Conservation (phyloP, 2,113 vertebrate genomes). For the Tamias sibiricus region DNA sequence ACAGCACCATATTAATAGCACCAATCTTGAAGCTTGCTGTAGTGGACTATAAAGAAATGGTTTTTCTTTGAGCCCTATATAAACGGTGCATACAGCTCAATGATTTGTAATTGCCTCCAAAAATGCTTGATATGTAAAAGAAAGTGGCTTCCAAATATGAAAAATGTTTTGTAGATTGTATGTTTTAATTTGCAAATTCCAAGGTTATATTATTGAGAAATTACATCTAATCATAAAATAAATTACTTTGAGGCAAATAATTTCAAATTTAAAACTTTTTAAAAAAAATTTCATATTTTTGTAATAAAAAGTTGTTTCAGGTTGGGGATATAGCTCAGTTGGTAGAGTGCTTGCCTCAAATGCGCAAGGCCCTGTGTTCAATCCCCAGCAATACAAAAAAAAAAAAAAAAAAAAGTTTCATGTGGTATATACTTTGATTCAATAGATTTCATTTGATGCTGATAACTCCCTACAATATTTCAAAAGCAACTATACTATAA, state of each 20-base stretch:
- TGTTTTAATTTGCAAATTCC: background rate
- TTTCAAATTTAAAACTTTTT: background rate
- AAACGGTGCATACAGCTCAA: background rate
- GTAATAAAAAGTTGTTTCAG: background rate
- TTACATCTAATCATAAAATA: conserved; percentile 2
- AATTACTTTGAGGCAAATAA: background rate
- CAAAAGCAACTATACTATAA: background rate
- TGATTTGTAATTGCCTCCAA: background rate
- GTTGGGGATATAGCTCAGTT: too few relatives aligned
- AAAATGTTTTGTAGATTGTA: background rate
- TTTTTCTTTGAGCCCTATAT: background rate
- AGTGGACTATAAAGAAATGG: background rate
- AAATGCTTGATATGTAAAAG: background rate
- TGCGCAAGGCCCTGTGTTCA: too few relatives aligned
- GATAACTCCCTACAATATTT: background rate
- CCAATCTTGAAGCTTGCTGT: background rate
- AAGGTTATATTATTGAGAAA: background rate
- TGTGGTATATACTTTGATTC: background rate
- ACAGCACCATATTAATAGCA: background rate
- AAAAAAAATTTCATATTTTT: background rate
- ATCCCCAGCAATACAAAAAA: too few relatives aligned
- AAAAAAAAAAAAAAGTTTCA: too few relatives aligned
- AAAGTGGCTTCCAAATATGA: background rate
- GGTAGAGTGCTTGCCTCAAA: too few relatives aligned
- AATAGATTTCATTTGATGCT: background rate